Conservation (phyloP, 2,797 vertebrate species). For the Coregonus ussuriensis region DNA sequence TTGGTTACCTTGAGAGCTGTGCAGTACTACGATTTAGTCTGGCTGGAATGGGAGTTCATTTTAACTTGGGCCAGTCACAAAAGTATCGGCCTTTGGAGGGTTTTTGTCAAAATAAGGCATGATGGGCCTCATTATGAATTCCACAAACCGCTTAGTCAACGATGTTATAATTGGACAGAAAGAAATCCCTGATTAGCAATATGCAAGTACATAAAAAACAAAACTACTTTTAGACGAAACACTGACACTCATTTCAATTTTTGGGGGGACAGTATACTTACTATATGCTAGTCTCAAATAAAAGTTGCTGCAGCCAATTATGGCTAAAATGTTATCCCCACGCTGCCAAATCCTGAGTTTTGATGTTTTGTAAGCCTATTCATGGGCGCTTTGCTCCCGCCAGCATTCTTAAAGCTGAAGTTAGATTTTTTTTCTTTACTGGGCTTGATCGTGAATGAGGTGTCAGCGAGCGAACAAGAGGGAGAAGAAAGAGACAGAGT, state of each 20-base stretch:
- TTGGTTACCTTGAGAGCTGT: conserved; percentile 4
- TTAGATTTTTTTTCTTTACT: conserved; percentile 26
- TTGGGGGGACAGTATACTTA: background rate
- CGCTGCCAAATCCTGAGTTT: conserved; percentile 31
- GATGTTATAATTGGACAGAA: too few species aligned
- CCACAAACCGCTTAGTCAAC: background rate
- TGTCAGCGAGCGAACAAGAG: conserved; percentile 43
- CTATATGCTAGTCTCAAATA: conserved; percentile 4
- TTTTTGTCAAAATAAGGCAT: conserved; percentile 30
- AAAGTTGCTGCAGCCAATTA: background rate
- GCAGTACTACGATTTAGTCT: conserved; percentile 3
- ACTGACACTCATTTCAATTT: too few species aligned
- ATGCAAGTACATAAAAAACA: background rate
- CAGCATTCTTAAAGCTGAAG: conserved; percentile 44
- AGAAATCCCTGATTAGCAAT: background rate
- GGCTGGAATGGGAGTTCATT: conserved; percentile 35
- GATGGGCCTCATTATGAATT: background rate
- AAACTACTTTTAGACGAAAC: background rate
- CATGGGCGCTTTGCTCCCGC: conserved; percentile 36
- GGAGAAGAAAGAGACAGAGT: conserved; percentile 27
- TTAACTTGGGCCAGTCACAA: conserved; percentile 31
- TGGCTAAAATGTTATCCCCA: conserved; percentile 29
- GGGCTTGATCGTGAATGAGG: conserved; percentile 33
- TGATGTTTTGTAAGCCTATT: conserved; percentile 46
- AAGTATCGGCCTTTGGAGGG: conserved; percentile 21